Base-by-base conservation (phyloP, 2,797 vertebrate species). In the Sebastiscus albofasciatus region DNA sequence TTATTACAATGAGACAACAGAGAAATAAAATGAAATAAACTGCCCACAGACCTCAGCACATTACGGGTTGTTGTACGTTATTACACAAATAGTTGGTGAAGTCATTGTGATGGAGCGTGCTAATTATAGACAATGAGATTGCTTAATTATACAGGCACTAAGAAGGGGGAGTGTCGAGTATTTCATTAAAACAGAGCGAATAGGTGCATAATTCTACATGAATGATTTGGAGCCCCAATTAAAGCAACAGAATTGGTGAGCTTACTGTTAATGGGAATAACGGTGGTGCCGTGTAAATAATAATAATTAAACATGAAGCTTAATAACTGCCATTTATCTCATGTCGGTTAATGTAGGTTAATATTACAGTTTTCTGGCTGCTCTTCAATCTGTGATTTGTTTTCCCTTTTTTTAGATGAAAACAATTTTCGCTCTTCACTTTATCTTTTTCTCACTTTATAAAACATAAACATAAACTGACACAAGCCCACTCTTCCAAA, bases 51-150 rank as follows among this genome's bases (percentile, higher is more conserved):
- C 67, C 6, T 42, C 27, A 2, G 3, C n/a, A 10, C 18, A 62
- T n/a, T 68, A n/a, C 36, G 56, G 75, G 42, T 27, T 73, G 71
- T 61, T 77, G 55, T 42, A 12, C 59, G 13, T 67, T 85, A 79
- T 54, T 49, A 72, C 55, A 72, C 36, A 72, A 72, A 67, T 26
- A 58, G 26, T 58, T 14, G 33, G 31, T 77, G 88, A 86, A 82
- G 56, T 90, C 79, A 81, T n/a, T 65, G 39, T 80, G 74, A 88
- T 72, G 60, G 29, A 81, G 74, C 7, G 36, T 74, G 72, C 71
- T 90, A 76, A 86, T 88, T 84, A 67, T 6, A 80, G 62, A 72
- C 81, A 62, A 78, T 54, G 60, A 73, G 62, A 64, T 79, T 36
- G 68, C 39, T 74, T 82, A 56, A 81, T 79, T 80, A 33, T 6